Evolutionary conservation across 2,113 vertebrate genomes (phyloP).

Genomic region (Apodemus sylvaticus): DNA sequence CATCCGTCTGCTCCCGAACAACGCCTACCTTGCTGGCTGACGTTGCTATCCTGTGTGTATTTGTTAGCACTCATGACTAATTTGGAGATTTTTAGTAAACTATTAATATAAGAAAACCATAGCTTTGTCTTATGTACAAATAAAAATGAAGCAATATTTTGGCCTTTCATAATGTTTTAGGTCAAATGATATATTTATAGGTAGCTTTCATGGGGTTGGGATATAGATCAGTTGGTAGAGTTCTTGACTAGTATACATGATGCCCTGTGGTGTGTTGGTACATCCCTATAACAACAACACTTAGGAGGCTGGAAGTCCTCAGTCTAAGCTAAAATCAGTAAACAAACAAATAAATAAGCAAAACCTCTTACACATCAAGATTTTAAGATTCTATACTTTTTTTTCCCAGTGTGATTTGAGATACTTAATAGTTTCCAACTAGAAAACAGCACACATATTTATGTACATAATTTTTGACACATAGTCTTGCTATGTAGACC

Average conservation of each 20-base stretch:
- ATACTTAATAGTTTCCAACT: neutral
- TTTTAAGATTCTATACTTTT: neutral
- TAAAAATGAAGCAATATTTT: neutral
- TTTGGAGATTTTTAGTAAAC: constrained; percentile 13
- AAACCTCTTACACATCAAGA: neutral
- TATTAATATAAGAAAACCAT: neutral
- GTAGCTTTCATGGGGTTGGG: neutral
- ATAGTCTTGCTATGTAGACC: neutral
- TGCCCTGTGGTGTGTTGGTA: neutral
- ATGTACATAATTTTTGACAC: neutral
- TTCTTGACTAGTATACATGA: neutral
- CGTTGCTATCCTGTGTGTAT: neutral
- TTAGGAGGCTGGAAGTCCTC: neutral
- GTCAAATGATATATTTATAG: constrained; percentile 17
- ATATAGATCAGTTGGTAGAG: neutral
- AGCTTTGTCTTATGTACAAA: neutral
- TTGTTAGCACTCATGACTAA: neutral
- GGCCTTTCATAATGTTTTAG: neutral
- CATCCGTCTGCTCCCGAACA: neutral
- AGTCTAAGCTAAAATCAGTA: too few relatives aligned
- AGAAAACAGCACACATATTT: neutral
- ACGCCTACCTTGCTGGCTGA: neutral
- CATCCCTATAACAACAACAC: neutral
- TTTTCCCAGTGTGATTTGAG: neutral
- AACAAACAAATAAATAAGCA: neutral